Evolutionary conservation across 2,888 invertebrate species (phyloP).

Genomic region (Napeogenes sylphis): DNA sequence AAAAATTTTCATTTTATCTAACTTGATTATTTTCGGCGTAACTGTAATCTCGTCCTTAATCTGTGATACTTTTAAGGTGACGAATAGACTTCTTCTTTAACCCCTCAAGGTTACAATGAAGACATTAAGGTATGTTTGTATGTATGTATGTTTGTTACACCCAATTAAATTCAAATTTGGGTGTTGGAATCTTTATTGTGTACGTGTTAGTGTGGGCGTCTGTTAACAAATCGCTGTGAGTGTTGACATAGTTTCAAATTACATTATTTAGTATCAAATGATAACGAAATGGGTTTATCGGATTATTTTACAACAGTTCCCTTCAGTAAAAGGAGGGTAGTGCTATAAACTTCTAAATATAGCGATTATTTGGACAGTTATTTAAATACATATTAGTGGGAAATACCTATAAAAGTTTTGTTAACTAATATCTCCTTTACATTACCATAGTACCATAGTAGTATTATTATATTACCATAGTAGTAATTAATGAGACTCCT

Average conservation of each 20-base stretch:
- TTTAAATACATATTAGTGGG: too few relatives aligned
- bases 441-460: too few relatives aligned
- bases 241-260: conserved; percentile 21
- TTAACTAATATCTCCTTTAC: too few relatives aligned
- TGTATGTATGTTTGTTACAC: conserved; percentile 12
- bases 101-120: conserved; percentile 38
- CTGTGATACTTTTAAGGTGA: conserved; percentile 27
- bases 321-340: not conserved
- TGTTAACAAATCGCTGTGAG: conserved; percentile 24
- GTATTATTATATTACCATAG: too few relatives aligned
- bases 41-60: too few relatives aligned
- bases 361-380: not conserved
- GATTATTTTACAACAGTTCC: not conserved
- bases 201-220: conserved; percentile 24
- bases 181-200: conserved; percentile 35
- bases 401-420: too few relatives aligned
- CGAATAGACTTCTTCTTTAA: conserved; percentile 38
- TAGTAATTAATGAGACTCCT: not conserved
- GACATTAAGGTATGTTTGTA: conserved; percentile 4
- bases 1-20: too few relatives aligned
- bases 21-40: too few relatives aligned
- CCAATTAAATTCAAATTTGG: conserved; percentile 30
- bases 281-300: not conserved
- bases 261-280: conserved; percentile 9
- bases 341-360: not conserved